phyloP scores from a whole-genome alignment of 2,888 invertebrate species.

The Polyploca ridens region DNA sequence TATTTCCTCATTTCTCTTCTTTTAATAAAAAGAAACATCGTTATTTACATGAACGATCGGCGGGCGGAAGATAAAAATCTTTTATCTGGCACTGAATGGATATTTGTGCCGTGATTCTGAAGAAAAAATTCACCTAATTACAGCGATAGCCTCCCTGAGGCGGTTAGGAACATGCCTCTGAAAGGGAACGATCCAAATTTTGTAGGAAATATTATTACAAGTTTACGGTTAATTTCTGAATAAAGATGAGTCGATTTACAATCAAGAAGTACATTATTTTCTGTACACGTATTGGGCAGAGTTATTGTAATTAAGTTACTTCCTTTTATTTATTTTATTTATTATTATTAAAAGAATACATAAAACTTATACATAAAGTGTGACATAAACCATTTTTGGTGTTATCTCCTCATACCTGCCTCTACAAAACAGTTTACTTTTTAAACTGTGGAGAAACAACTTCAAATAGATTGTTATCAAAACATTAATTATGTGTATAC shows the following conservation, averaged over 20 bases:
- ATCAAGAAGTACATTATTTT: slow-evolving; percentile 2
- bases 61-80: slow-evolving; percentile 63
- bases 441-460: no score
- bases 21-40: slow-evolving; percentile 58
- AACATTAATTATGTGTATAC: no score
- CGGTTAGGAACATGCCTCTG: slow-evolving; percentile 36
- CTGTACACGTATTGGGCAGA: not conserved
- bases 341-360: no score
- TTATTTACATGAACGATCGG: slow-evolving; percentile 74
- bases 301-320: no score
- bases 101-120: slow-evolving; percentile 67
- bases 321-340: no score
- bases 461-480: no score
- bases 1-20: slow-evolving; percentile 40
- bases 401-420: no score
- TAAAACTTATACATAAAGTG: no score
- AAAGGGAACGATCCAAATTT: slow-evolving; percentile 55
- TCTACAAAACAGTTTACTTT: no score
- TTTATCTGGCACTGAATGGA: slow-evolving; percentile 71
- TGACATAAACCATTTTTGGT: no score
- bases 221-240: slow-evolving; percentile 42
- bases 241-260: slow-evolving; percentile 26
- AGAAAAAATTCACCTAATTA: slow-evolving; percentile 74
- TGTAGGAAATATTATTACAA: slow-evolving; percentile 38
- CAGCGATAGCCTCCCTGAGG: slow-evolving; percentile 52